Evolutionary conservation across 2,113 vertebrate species (phyloP).

Genomic region (Anoura caudifer): DNA sequence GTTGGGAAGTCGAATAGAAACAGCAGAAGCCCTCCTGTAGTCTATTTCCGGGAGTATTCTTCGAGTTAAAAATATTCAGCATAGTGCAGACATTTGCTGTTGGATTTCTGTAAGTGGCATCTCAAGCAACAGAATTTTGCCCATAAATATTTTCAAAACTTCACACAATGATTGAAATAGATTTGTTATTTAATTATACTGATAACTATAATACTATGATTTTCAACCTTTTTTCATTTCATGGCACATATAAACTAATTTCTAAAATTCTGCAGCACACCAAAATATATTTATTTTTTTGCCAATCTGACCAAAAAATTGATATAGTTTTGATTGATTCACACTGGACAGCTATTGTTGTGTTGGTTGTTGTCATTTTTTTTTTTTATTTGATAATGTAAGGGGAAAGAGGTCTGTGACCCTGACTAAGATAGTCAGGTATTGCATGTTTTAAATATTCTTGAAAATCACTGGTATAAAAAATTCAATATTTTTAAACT

Average conservation of each 20-base stretch:
- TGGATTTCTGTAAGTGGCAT: not conserved
- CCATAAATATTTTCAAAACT: not conserved
- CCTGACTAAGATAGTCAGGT: not conserved
- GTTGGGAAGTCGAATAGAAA: not conserved
- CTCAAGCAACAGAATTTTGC: not conserved
- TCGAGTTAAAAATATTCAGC: not conserved
- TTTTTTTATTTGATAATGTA: not conserved
- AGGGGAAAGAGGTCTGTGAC: not conserved
- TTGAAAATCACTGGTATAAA: not conserved
- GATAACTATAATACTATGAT: not conserved
- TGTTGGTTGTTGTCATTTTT: not conserved
- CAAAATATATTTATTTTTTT: not conserved
- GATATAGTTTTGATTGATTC: not conserved
- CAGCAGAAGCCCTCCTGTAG: not conserved
- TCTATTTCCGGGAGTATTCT: not conserved
- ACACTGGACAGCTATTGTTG: not conserved
- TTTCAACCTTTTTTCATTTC: not conserved
- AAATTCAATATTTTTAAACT: conserved; percentile 35
- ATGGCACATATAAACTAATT: not conserved
- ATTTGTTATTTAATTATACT: not conserved
- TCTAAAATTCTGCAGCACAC: not conserved
- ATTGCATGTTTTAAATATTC: not conserved
- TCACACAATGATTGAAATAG: not conserved
- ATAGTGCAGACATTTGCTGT: not conserved
- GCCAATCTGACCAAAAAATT: not conserved